Evolutionary conservation across 2,888 invertebrate genomes (phyloP), one percentile per base, ranked within the genome.

Genomic region (Platycnemis pennipes): DNA sequence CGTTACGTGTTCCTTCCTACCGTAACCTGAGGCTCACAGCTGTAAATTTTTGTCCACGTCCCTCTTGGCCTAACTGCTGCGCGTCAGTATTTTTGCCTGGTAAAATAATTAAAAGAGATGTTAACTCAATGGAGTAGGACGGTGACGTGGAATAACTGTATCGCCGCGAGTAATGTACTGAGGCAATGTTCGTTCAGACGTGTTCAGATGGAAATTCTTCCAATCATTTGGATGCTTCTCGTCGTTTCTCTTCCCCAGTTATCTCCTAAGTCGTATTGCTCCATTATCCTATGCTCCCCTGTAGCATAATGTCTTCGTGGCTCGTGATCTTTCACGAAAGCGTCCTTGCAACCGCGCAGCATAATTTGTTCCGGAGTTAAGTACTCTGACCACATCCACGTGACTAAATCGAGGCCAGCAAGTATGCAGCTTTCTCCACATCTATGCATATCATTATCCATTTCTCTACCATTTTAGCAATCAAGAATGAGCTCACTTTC

Each of bases 1-100:
- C 91, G 91, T 91, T 91, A 91, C 91, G 91, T 37, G 91, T 91
- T 91, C 91, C 63, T 63, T 44, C 91, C 63, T 44, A 63, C 91
- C 91, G 63, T 91, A 91, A 91, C 42, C 63, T 63, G 63, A 91
- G 69, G 91, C 91, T 42, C 56, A 63, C 91, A 91, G 91, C 91
- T 91, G 91, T 31, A 69, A 63, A 91, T 44, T 63, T 91, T 63
- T 44, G 63, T 91, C 63, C 91, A 63, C 63, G 91, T 89, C 89
- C 89, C 56, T 89, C 56, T 87, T 37, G 31, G 2, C 77, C 37
- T 31, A n/a, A 77, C 77, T 11, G 77, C 37, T 8, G 37, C 16
- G 77, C 37, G 31, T 31, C 37, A 37, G 31, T 37, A 31, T 77
- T 37, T 77, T 37, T 77, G 1, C 37, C 77, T 37, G 77, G 37